Conservation (phyloP, 2,113 vertebrate genomes). For the Salvelinus sp. region DNA sequence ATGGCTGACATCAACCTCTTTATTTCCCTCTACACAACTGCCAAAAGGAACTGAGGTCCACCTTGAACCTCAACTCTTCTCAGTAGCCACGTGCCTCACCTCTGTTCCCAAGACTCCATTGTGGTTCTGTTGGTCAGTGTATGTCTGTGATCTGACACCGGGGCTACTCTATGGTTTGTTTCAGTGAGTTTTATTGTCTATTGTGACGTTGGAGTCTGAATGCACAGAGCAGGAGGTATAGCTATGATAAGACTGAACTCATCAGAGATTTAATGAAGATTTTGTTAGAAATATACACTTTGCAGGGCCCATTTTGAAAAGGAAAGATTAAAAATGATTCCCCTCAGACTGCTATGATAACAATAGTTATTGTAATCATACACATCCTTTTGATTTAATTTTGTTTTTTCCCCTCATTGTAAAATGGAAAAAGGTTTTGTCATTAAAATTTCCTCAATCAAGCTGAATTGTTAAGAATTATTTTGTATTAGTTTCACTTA, state of each 20-base stretch:
- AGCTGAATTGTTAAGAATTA: too few relatives aligned
- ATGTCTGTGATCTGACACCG: too few relatives aligned
- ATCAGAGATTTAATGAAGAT: constrained; percentile 9
- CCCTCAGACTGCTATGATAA: constrained; percentile 40
- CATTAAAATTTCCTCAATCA: background rate
- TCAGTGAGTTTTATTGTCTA: constrained; percentile 2
- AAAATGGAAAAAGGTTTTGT: background rate
- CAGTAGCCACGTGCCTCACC: constrained; percentile 15
- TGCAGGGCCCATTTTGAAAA: constrained; percentile 47
- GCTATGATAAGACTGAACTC: background rate
- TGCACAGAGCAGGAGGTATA: constrained; percentile 18
- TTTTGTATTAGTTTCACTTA: background rate
- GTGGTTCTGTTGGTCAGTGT: background rate
- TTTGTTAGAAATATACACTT: constrained; percentile 18
- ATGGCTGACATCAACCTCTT: too few relatives aligned
- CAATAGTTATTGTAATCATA: constrained; percentile 25
- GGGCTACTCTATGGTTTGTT: constrained; percentile 7
- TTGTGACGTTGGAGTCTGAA: constrained; percentile 20
- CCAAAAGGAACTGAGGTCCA: background rate
- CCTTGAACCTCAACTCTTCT: background rate
- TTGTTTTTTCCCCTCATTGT: background rate
- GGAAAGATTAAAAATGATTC: constrained; percentile 20
- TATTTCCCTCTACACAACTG: background rate
- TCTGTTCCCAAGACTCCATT: background rate
- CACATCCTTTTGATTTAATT: background rate